Percentiles rank a stretch among this genome's conserved stretches.
Evolutionary conservation across 1,140 invertebrate genomes (phyloP).

Genomic region (Apis laboriosa): DNA sequence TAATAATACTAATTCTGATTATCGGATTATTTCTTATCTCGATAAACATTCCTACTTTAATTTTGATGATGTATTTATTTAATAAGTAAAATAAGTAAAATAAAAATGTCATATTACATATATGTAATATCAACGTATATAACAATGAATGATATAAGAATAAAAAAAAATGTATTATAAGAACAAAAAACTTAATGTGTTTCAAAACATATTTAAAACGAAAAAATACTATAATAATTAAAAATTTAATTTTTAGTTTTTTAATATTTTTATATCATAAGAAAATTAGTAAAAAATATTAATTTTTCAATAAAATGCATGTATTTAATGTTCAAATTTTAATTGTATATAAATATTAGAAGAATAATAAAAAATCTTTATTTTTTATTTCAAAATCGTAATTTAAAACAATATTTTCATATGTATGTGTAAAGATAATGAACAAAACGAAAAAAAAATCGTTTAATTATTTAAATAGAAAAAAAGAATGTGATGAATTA

Average conservation of each 20-base stretch:
- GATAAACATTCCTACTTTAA: not conserved
- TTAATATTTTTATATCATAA: no score
- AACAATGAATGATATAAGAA: no score
- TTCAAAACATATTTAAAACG: no score
- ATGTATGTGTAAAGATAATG: not conserved
- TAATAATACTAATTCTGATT: not conserved
- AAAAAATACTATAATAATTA: no score
- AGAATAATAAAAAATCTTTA: not conserved
- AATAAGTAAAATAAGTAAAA: not conserved
- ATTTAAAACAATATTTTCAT: not conserved
- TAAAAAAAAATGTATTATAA: no score
- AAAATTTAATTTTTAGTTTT: no score
- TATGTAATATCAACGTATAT: no score
- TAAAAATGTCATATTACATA: no score
- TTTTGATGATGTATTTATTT: not conserved
- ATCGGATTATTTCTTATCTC: not conserved
- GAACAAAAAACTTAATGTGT: no score
- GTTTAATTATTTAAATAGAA: constrained; percentile 35
- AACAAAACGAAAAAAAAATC: not conserved
- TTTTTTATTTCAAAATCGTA: no score
- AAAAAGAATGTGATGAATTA: constrained; percentile 25
- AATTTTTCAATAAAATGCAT: not conserved
- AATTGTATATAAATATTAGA: not conserved
- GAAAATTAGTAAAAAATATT: not conserved
- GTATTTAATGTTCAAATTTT: not conserved